Evolutionary conservation across 2,888 invertebrate species (phyloP).

Genomic region (Drosophila infuscata): DNA sequence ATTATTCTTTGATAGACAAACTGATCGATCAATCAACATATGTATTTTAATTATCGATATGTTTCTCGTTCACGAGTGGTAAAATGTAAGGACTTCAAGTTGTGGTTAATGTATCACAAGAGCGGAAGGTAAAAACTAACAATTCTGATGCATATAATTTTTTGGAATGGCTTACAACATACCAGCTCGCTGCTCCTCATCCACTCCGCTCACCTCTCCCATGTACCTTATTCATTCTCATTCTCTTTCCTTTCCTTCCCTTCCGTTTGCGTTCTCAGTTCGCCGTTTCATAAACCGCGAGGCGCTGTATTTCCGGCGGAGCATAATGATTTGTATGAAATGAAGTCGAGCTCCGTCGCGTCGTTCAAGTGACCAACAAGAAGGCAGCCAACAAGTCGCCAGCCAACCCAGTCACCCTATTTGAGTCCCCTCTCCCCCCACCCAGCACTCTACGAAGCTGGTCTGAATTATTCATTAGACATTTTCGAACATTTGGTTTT

Average conservation of each 20-base stretch:
- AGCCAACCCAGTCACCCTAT: background rate
- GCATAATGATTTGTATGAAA: constrained; percentile 76
- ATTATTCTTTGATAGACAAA: background rate
- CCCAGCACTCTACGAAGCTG: constrained; percentile 8
- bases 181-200: background rate
- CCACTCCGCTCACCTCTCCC: background rate
- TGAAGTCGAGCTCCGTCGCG: constrained; percentile 55
- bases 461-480: constrained; percentile 74
- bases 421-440: background rate
- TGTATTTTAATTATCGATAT: background rate
- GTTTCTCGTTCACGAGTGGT: background rate
- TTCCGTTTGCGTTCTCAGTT: constrained; percentile 36
- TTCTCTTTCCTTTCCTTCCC: constrained; percentile 7
- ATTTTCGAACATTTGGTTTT: constrained; percentile 49
- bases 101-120: constrained; percentile 9
- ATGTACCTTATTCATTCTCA: background rate
- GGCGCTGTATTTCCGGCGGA: constrained; percentile 73
- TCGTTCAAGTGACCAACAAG: constrained; percentile 59
- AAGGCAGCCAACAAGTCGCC: constrained; percentile 26
- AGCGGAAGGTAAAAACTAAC: constrained; percentile 40
- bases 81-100: background rate
- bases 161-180: constrained; percentile 26
- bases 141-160: constrained; percentile 63
- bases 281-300: constrained; percentile 62
- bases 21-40: background rate